Conservation (phyloP, 1,140 invertebrate genomes). For the Hyles euphorbiae region DNA sequence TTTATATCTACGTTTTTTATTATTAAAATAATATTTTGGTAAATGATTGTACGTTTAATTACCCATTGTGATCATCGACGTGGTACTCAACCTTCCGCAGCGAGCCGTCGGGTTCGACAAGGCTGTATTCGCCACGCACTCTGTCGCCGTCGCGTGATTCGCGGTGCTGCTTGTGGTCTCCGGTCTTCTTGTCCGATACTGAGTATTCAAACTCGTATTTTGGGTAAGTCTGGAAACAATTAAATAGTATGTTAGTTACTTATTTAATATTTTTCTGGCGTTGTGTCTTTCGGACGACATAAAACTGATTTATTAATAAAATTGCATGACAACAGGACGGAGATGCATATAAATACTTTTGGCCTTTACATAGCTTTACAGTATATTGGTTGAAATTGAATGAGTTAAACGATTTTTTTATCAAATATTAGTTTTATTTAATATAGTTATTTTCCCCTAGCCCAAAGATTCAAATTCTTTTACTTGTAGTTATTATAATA, state of each 20-base stretch:
- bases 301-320: no score
- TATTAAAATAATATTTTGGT: not conserved
- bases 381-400: no score
- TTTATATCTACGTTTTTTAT: not conserved
- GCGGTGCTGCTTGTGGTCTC: constrained; percentile 75
- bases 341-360: no score
- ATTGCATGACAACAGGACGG: no score
- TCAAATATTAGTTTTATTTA: no score
- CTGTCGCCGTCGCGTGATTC: constrained; percentile 74
- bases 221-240: constrained; percentile 57
- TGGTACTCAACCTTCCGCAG: constrained; percentile 76
- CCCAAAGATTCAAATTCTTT: no score
- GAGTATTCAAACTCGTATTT: constrained; percentile 77
- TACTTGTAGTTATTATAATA: no score
- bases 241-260: not conserved
- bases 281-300: no score
- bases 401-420: no score
- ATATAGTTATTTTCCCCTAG: no score
- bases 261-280: not conserved
- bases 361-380: no score
- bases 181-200: constrained; percentile 74
- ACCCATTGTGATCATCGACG: constrained; percentile 62
- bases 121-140: constrained; percentile 79
- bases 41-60: constrained; percentile 12
- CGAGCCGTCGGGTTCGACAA: constrained; percentile 81